Evolutionary conservation across 2,113 vertebrate species (phyloP), one percentile per base, ranked within the genome.

Genomic region (Urocitellus parryii): DNA sequence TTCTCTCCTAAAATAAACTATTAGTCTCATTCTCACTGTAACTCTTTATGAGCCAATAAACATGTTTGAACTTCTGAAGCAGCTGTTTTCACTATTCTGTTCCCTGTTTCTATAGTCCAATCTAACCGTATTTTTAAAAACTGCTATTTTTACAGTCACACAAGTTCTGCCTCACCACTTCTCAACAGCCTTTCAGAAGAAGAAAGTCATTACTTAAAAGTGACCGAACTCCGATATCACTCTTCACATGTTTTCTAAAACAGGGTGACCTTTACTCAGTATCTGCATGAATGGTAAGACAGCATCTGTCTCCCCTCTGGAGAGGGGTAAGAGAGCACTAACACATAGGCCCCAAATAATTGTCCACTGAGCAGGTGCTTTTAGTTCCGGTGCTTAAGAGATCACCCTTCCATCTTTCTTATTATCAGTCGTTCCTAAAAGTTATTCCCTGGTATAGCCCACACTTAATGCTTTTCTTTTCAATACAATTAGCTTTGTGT

Each of bases 21-120:
- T 34, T 80, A 39, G 70, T 24, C 82, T 96, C 63, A 56, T 88
- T 94, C 53, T 96, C 79, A 87, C n/a, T 87, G n/a, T 83, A 94
- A 95, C 42, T 56, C 86, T 96, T 95, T 96, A 95, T 95, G 95
- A 94, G 82, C 70, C 86, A 76, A 94, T 94, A 95, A 80, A 96
- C 85, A 2, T 92, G 82, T 92, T 92, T 10, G 90, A 48, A 85
- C 73, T 92, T 96, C 53, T 61, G 84, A 77, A 95, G 86, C 72
- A 96, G 73, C 72, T 92, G 65, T 94, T 91, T 91, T 67, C 58
- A 78, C 56, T 81, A 51, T 74, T 82, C 29, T 42, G 5, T 83
- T 77, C 39, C 37, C 63, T 61, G 20, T 88, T 93, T 87, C 76
- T 70, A 37, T 53, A 42, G 17, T 61, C 53, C 58, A 4, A 58